Percentiles rank a stretch among this genome's conserved stretches.
Evolutionary conservation across 2,888 invertebrate genomes (phyloP).

Genomic region (Apomyelois bistriatella): DNA sequence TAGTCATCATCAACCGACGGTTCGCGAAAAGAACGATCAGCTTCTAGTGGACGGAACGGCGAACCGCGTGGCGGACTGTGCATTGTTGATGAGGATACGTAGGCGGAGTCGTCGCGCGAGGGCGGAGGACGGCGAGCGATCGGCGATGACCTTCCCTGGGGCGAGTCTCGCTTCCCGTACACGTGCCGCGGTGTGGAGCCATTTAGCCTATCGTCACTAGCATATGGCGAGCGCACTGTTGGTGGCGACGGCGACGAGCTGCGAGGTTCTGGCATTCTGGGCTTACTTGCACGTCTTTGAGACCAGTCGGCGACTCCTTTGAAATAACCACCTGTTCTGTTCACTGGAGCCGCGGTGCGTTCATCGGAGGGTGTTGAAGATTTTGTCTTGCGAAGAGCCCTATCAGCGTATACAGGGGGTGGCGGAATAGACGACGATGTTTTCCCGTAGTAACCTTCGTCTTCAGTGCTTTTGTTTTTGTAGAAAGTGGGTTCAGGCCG

Average conservation of each 20-base stretch:
- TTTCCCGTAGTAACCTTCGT: constrained; percentile 72
- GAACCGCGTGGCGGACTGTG: constrained; percentile 78
- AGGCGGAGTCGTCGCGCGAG: constrained; percentile 79
- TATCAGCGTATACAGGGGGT: constrained; percentile 66
- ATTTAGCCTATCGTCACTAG: constrained; percentile 61
- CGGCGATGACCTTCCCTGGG: constrained; percentile 65
- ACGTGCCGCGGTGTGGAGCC: constrained; percentile 64
- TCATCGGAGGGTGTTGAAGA: constrained; percentile 78
- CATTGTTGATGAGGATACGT: constrained; percentile 78
- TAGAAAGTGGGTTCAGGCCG: constrained; percentile 85
- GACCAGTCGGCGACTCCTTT: constrained; percentile 91
- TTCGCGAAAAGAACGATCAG: constrained; percentile 69
- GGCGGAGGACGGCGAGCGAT: constrained; percentile 69
- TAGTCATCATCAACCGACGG: constrained; percentile 74
- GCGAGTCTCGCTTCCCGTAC: constrained; percentile 66
- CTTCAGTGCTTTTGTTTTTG: constrained; percentile 81
- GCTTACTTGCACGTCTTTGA: constrained; percentile 80
- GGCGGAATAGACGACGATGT: constrained; percentile 63
- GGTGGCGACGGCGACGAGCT: constrained; percentile 71
- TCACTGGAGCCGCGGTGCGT: constrained; percentile 57
- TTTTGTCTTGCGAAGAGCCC: constrained; percentile 73
- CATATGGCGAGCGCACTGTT: constrained; percentile 63
- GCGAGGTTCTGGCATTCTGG: constrained; percentile 72
- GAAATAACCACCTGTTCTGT: constrained; percentile 80
- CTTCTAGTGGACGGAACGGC: constrained; percentile 68